phyloP scores from a whole-genome alignment of 1,140 invertebrate genomes.

The Zaprionus ghesquierei region DNA sequence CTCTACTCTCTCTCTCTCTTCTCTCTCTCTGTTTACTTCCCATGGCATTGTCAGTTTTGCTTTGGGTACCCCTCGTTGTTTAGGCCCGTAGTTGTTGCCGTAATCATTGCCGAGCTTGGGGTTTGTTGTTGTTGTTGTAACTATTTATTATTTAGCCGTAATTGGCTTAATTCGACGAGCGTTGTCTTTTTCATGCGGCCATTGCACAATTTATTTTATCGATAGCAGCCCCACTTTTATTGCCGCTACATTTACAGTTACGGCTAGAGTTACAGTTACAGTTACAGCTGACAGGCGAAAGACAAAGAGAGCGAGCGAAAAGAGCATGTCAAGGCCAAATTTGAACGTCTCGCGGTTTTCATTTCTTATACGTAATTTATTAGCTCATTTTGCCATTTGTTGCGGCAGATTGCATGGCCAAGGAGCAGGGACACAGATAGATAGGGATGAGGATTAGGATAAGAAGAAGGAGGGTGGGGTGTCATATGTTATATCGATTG shows the following conservation, averaged over 20 bases:
- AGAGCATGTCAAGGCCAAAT: slow-evolving; percentile 53
- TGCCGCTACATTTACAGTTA: slow-evolving; percentile 29
- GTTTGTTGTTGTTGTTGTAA: slow-evolving; percentile 20
- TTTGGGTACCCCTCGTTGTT: background rate
- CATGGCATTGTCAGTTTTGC: background rate
- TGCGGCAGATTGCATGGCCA: background rate
- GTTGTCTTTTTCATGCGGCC: slow-evolving; percentile 51
- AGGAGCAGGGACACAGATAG: background rate
- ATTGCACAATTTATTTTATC: slow-evolving; percentile 33
- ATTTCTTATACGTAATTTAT: slow-evolving; percentile 51
- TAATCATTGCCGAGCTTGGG: slow-evolving; percentile 34
- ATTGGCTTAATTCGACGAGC: slow-evolving; percentile 68
- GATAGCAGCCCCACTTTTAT: slow-evolving; percentile 22
- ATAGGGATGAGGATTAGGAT: background rate
- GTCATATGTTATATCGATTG: slow-evolving; percentile 23
- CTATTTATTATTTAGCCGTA: slow-evolving; percentile 69
- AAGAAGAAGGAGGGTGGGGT: background rate
- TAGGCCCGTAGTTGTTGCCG: slow-evolving; percentile 13
- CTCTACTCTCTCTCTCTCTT: background rate
- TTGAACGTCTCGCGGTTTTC: slow-evolving; percentile 46
- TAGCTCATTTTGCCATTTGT: slow-evolving; percentile 30
- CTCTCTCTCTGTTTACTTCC: background rate
- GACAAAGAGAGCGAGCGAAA: background rate
- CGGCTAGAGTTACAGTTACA: background rate
- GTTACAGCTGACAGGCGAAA: background rate